Conservation (phyloP, 2,113 vertebrate genomes). For the Dasyprocta punctata region DNA sequence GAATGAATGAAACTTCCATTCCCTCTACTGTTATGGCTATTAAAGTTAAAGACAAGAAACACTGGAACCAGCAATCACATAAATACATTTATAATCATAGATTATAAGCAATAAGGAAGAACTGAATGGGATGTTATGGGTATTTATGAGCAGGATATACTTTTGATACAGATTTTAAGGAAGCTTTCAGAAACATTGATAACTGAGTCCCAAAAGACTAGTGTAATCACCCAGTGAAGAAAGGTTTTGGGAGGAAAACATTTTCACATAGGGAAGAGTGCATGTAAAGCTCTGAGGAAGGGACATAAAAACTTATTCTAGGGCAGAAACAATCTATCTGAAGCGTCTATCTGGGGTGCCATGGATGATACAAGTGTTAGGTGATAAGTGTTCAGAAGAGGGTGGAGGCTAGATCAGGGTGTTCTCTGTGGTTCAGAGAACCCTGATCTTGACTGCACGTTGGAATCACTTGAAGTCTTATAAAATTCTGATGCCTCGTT, state of each 20-base stretch:
- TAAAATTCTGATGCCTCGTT: background rate
- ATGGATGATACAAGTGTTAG: background rate
- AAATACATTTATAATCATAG: background rate
- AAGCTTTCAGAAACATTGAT: conserved; percentile 15
- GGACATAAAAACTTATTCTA: conserved; percentile 1
- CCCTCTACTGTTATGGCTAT: background rate
- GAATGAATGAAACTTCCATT: background rate
- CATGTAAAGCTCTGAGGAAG: background rate
- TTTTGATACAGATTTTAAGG: background rate
- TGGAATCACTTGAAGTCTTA: background rate
- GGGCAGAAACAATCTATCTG: background rate
- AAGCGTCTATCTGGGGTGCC: background rate
- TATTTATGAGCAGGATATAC: conserved; percentile 7
- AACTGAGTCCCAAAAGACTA: background rate
- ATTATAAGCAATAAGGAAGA: conserved; percentile 11
- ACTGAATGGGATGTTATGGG: background rate
- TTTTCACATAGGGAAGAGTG: background rate
- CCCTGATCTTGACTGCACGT: background rate
- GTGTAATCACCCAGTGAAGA: background rate
- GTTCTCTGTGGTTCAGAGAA: background rate
- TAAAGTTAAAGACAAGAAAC: background rate
- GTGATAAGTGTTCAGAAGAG: background rate
- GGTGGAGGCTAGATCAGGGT: background rate
- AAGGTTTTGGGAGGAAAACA: background rate
- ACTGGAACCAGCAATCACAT: background rate